A percentile compares a stretch with the other conserved stretches of the same genome.
phyloP scores from a whole-genome alignment of 2,113 vertebrate genomes.

The Glaucidium brasilianum region DNA sequence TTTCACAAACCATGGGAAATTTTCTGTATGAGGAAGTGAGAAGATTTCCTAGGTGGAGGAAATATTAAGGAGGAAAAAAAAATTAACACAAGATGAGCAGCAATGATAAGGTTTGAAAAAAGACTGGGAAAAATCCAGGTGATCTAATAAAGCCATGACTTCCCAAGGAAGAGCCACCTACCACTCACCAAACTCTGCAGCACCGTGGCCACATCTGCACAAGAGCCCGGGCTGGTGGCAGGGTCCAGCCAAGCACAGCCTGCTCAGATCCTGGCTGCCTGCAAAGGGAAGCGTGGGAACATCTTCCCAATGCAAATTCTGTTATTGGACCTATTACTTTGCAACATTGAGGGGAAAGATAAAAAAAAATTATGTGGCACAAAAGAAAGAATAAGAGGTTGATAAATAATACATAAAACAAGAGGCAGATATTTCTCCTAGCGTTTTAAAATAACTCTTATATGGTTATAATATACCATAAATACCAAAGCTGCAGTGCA shows the following conservation, averaged over 20 bases:
- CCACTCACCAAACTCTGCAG: fast-evolving
- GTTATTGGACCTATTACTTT: background rate
- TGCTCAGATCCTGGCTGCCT: fast-evolving
- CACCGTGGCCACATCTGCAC: fast-evolving
- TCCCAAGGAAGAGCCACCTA: background rate
- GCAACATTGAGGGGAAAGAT: background rate
- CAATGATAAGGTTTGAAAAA: background rate
- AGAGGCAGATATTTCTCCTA: background rate
- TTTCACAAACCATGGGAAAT: background rate
- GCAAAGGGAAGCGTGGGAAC: background rate
- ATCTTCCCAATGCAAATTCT: fast-evolving
- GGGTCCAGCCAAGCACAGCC: background rate
- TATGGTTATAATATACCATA: background rate
- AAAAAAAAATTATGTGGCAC: background rate
- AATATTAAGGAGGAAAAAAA: background rate
- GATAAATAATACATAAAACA: slow-evolving; percentile 32
- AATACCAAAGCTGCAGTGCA: slow-evolving; percentile 39
- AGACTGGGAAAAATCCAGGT: background rate
- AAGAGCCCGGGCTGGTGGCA: fast-evolving
- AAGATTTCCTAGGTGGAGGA: background rate
- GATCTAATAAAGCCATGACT: background rate
- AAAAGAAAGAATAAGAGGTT: background rate
- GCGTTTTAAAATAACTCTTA: slow-evolving; percentile 27
- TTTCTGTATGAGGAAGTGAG: background rate
- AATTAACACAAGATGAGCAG: background rate